Evolutionary conservation across 2,113 vertebrate genomes (phyloP).

Genomic region (Lampris megalopsis): DNA sequence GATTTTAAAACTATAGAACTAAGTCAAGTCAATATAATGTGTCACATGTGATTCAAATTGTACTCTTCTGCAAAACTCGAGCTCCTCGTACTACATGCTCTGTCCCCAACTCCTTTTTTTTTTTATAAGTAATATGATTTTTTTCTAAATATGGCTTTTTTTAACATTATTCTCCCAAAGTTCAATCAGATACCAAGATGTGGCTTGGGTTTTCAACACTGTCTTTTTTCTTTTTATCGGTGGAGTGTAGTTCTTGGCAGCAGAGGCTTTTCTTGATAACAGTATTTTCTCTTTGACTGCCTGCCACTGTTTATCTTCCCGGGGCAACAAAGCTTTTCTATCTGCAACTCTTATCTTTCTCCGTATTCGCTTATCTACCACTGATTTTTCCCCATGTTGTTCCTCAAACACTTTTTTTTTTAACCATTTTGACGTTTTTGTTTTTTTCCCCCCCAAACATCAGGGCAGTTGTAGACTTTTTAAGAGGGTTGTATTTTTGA

Average conservation of each 20-base stretch:
- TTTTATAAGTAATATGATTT: constrained; percentile 1
- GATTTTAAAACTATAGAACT: constrained; percentile 11
- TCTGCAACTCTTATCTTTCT: constrained; percentile 76
- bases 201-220: constrained; percentile 31
- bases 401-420: constrained; percentile 89
- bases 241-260: constrained; percentile 68
- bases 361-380: constrained; percentile 89
- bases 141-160: constrained; percentile 14
- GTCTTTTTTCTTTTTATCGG: constrained; percentile 21
- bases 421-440: constrained; percentile 70
- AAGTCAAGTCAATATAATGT: constrained; percentile 6
- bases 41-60: constrained; percentile 8
- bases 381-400: constrained; percentile 89
- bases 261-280: constrained; percentile 69
- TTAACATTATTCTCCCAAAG: constrained; percentile 10
- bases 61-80: constrained; percentile 4
- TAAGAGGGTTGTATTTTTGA: constrained; percentile 55
- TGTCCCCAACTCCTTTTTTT: background rate
- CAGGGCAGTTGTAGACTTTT: constrained; percentile 61
- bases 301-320: constrained; percentile 74
- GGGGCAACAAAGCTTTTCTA: constrained; percentile 73
- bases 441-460: constrained; percentile 45
- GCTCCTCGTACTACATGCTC: background rate
- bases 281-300: constrained; percentile 72
- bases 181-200: constrained; percentile 41